Evolutionary conservation across 2,888 invertebrate species (phyloP), one percentile per base, ranked within the genome.

Genomic region (Agriopis aurantiaria): DNA sequence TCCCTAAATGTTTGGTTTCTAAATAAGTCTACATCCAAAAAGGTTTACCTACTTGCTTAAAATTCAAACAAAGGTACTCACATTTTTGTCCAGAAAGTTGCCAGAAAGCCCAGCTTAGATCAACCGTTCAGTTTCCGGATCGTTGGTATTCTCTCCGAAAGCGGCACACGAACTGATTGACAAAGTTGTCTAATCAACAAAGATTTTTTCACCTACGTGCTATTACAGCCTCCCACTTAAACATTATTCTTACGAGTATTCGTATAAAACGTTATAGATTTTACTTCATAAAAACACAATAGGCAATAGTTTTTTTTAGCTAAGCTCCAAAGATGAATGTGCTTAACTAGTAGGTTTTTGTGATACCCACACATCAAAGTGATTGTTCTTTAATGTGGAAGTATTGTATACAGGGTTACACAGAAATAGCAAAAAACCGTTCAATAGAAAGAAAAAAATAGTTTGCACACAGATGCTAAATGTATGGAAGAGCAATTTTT

Each of bases 331-430:
- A 62, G 53, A 53, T 45, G 46, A 62, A 57, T 57, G 49, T 64
- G 49, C 48, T 56, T 56, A 49, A 55, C 53, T 60, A 17, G 41
- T 14, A 52, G 17, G 49, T 68, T 63, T 57, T 68, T 63, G 62
- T 68, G 33, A 58, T 48, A 63, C 68, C 68, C 68, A 68, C 68
- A 57, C 58, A 58, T 53, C 52, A 53, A 56, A 65, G 51, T 5
- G 12, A 43, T 57, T 65, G 49, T 49, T 51, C 23, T 53, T 57
- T 57, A 40, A 51, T 23, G 17, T 57, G 11, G 17, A 64, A 45
- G 4, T 55, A 23, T 1, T 12, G 0, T 12, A 48, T 33, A 33
- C 33, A 6, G 52, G 33, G 33, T 33, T 52, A 52, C 11, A n/a
- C 12, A 1, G 10, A 43, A 12, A 48, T 12, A n/a, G 1, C 12